Percentiles rank a stretch among this genome's conserved stretches.
phyloP scores from a whole-genome alignment of 2,888 invertebrate genomes.

The Tetheella fluctuosa region DNA sequence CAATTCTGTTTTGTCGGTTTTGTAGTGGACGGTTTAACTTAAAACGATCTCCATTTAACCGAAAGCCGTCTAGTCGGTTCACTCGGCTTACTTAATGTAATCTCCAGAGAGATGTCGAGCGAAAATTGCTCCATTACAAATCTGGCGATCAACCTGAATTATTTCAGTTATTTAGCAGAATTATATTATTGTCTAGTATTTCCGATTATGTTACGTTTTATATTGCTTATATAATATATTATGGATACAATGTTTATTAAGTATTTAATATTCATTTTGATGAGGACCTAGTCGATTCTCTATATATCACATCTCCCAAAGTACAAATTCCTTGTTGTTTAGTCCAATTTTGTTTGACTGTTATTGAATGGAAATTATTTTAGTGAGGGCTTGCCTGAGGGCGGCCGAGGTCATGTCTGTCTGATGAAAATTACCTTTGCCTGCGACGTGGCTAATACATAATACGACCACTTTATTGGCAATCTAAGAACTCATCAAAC shows the following conservation, averaged over 20 bases:
- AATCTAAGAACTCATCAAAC: constrained; percentile 27
- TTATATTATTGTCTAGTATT: constrained; percentile 82
- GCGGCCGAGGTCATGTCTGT: constrained; percentile 37
- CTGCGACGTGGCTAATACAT: constrained; percentile 31
- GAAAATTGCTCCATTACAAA: constrained; percentile 54
- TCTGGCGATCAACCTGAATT: constrained; percentile 68
- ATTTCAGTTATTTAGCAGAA: constrained; percentile 83
- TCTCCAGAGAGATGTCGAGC: constrained; percentile 30
- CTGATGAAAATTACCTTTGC: constrained; percentile 36
- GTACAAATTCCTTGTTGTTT: constrained; percentile 86
- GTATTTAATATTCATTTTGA: constrained; percentile 83
- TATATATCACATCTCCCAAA: constrained; percentile 85
- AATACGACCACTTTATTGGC: constrained; percentile 31
- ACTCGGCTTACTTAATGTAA: constrained; percentile 53
- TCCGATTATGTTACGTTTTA: constrained; percentile 84
- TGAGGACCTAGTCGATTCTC: constrained; percentile 85
- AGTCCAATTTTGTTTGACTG: constrained; percentile 85
- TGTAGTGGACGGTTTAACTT: constrained; percentile 57
- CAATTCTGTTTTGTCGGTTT: constrained; percentile 69
- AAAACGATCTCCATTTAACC: constrained; percentile 32
- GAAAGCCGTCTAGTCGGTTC: constrained; percentile 68
- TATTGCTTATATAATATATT: constrained; percentile 84
- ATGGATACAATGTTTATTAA: constrained; percentile 82
- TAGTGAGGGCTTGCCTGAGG: constrained; percentile 56
- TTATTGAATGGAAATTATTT: constrained; percentile 83